Evolutionary conservation across 2,888 invertebrate species (phyloP).

Genomic region (Chrysolina haemoptera): DNA sequence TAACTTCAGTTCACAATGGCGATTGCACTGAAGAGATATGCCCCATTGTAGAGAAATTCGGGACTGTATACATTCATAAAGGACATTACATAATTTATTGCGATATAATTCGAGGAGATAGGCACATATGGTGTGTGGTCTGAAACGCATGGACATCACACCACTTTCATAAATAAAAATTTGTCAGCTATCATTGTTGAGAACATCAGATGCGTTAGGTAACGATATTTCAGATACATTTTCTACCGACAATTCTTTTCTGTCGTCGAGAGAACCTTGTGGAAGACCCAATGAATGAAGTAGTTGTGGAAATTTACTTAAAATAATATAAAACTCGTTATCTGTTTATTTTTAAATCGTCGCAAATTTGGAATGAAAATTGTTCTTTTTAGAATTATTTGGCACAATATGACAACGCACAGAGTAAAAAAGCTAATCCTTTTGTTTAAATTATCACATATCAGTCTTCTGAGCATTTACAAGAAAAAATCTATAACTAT

Average conservation of each 20-base stretch:
- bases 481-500: no score
- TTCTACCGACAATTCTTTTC: background rate
- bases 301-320: background rate
- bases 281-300: background rate
- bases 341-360: no score
- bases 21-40: slow-evolving; percentile 34
- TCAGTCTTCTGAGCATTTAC: no score
- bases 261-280: background rate
- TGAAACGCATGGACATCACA: slow-evolving; percentile 25
- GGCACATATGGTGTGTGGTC: slow-evolving; percentile 55
- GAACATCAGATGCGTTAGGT: background rate
- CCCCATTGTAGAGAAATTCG: slow-evolving; percentile 35
- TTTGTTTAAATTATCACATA: no score
- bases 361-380: no score
- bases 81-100: slow-evolving; percentile 53
- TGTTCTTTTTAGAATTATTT: no score
- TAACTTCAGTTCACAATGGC: slow-evolving; percentile 32
- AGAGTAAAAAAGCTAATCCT: no score
- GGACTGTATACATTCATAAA: slow-evolving; percentile 40
- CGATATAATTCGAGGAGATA: slow-evolving; percentile 55
- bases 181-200: slow-evolving; percentile 32
- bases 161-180: slow-evolving; percentile 38
- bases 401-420: no score
- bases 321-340: no score
- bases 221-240: slow-evolving; percentile 9